Percentiles rank a stretch among this genome's conserved stretches.
Evolutionary conservation across 1,140 invertebrate species (phyloP).

Genomic region (Aphis gossypii): DNA sequence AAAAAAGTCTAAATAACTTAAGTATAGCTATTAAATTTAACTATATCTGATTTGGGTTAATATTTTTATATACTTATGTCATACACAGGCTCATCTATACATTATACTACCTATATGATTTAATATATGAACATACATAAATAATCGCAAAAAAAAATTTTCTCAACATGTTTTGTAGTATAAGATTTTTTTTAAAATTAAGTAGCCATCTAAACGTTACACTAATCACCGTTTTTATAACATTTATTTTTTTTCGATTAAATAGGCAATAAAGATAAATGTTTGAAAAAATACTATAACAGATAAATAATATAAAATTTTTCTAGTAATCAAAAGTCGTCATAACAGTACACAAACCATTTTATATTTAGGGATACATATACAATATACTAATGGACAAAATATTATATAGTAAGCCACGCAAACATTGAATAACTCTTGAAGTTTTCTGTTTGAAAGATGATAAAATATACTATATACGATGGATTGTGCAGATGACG

Average conservation of each 20-base stretch:
- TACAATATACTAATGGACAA: background rate
- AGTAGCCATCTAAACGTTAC: background rate
- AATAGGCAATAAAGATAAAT: background rate
- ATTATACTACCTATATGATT: no score
- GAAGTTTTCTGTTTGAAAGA: background rate
- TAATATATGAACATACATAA: background rate
- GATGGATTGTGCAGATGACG: background rate
- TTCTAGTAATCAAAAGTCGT: background rate
- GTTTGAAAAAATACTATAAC: background rate
- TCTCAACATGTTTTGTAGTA: background rate
- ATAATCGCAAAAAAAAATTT: background rate
- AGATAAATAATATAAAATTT: background rate
- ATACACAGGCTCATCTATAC: no score
- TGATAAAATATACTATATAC: constrained; percentile 8
- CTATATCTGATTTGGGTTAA: no score
- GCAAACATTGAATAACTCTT: background rate
- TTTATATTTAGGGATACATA: background rate
- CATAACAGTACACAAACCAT: background rate
- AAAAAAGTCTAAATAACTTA: no score
- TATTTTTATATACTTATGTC: no score
- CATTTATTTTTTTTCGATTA: background rate
- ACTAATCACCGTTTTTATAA: background rate
- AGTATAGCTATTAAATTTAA: no score
- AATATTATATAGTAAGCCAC: background rate
- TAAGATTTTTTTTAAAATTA: background rate